phyloP scores from a whole-genome alignment of 1,140 invertebrate genomes.

The Protaetia brevitarsis region DNA sequence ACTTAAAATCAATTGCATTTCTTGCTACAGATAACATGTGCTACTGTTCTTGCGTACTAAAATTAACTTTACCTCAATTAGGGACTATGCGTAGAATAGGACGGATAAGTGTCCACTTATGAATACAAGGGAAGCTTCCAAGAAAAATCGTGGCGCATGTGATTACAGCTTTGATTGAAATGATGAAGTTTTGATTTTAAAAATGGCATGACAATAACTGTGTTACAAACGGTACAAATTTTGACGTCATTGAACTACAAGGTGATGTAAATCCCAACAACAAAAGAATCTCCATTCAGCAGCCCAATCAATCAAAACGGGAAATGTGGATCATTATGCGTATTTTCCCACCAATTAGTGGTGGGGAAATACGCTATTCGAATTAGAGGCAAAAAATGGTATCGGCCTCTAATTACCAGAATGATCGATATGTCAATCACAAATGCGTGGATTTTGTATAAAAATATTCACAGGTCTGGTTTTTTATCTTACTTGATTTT shows the following conservation, averaged over 20 bases:
- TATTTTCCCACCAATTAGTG: too few species aligned
- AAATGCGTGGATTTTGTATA: too few species aligned
- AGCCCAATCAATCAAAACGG: background rate
- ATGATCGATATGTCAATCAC: too few species aligned
- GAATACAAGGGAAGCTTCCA: background rate
- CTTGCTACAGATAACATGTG: background rate
- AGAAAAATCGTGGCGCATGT: background rate
- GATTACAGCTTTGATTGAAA: background rate
- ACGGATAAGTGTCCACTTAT: background rate
- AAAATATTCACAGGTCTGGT: too few species aligned
- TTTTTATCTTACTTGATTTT: too few species aligned
- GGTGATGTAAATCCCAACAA: conserved; percentile 1
- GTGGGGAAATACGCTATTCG: background rate
- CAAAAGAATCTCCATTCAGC: background rate
- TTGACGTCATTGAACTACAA: background rate
- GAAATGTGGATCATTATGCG: background rate
- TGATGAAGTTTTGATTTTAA: background rate
- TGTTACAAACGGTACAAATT: background rate
- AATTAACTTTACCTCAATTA: background rate
- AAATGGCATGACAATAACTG: background rate
- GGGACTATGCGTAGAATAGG: background rate
- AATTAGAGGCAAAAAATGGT: background rate
- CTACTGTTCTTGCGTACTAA: background rate
- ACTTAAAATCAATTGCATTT: background rate
- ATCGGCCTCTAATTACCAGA: background rate